These are phyloP conservation scores for Macrotrachela quadricornifera DNA, from an alignment of 1,140 invertebrate genomes.

Conservation along the genomic window DNA sequence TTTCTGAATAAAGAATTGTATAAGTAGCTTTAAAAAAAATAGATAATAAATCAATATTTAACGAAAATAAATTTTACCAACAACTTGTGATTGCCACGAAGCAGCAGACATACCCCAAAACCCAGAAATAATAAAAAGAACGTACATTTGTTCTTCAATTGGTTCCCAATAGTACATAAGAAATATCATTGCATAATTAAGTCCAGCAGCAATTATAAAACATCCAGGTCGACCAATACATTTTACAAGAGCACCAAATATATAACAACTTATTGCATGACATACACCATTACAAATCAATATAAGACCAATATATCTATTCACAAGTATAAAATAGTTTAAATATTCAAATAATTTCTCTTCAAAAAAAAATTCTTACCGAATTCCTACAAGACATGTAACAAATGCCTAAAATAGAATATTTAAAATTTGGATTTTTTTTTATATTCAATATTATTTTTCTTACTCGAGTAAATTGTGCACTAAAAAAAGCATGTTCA, in stretches of 20 bases:
- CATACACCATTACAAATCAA: conserved; percentile 83
- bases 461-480: conserved; percentile 66
- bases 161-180: conserved; percentile 46
- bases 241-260: conserved; percentile 74
- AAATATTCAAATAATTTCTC: no score
- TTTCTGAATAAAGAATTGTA: conserved; percentile 61
- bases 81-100: conserved; percentile 83
- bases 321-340: no score
- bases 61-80: conserved; percentile 19
- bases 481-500: conserved; percentile 82
- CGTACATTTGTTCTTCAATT: conserved; percentile 46
- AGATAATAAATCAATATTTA: no score
- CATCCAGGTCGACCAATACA: conserved; percentile 67
- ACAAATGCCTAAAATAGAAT: no score
- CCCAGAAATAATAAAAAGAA: conserved; percentile 65
- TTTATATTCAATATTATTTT: conserved; percentile 34
- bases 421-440: no score
- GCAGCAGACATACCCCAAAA: conserved; percentile 77
- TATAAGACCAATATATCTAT: conserved; percentile 58
- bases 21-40: conserved; percentile 45
- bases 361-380: no score
- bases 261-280: conserved; percentile 61
- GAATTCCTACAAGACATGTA: no score
- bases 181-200: conserved; percentile 13
- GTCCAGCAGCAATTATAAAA: conserved; percentile 42